Percentiles rank a stretch among this genome's conserved stretches.
These are phyloP conservation scores for Mayetiola destructor DNA, from an alignment of 2,888 invertebrate genomes.

Conservation along the genomic window DNA sequence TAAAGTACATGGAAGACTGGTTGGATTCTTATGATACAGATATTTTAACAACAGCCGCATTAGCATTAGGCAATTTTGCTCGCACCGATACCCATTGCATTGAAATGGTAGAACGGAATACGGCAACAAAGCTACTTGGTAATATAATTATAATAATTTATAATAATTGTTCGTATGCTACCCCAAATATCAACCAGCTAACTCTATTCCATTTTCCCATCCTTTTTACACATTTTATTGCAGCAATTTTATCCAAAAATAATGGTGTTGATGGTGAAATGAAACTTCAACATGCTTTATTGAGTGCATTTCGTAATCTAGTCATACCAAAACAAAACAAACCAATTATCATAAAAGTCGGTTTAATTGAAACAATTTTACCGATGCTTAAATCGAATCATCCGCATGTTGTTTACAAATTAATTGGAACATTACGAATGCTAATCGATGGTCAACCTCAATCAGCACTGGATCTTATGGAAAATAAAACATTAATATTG, in stretches of 20 bases:
- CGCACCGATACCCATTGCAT: slow-evolving; percentile 72
- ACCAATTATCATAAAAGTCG: slow-evolving; percentile 51
- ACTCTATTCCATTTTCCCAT: not conserved
- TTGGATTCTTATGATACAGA: slow-evolving; percentile 56
- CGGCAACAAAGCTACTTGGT: slow-evolving; percentile 56
- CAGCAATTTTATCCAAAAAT: slow-evolving; percentile 39
- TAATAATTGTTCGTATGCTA: not conserved
- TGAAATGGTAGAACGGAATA: slow-evolving; percentile 63
- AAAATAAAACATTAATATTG: slow-evolving; percentile 45
- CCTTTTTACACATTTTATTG: slow-evolving; percentile 16
- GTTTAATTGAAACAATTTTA: slow-evolving; percentile 56
- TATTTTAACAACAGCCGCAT: slow-evolving; percentile 64
- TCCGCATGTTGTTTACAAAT: slow-evolving; percentile 70
- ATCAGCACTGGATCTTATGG: slow-evolving; percentile 53
- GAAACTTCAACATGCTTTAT: slow-evolving; percentile 36
- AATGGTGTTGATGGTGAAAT: slow-evolving; percentile 46
- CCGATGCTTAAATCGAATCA: slow-evolving; percentile 54
- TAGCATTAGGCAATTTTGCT: slow-evolving; percentile 83
- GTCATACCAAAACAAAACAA: slow-evolving; percentile 64
- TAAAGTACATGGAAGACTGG: slow-evolving; percentile 58
- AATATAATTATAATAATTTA: slow-evolving; percentile 21
- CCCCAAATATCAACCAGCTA: not conserved
- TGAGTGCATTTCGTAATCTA: slow-evolving; percentile 63
- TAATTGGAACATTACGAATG: slow-evolving; percentile 74
- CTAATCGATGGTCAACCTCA: slow-evolving; percentile 70